Evolutionary conservation across 2,888 invertebrate genomes (phyloP), one percentile per base, ranked within the genome.

Genomic region (Heliconius erato): DNA sequence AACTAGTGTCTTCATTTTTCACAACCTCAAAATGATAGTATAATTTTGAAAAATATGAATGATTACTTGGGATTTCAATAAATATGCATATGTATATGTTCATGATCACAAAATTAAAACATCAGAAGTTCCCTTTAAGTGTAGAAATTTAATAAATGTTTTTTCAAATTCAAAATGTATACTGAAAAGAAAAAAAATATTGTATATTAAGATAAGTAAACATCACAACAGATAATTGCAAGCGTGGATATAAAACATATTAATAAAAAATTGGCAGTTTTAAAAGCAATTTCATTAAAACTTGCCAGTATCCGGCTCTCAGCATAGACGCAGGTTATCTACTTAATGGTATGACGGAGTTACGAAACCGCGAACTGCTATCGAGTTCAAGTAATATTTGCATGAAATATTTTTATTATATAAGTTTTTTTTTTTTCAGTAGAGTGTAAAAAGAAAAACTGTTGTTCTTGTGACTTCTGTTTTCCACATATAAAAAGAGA

Each of bases 281-380:
- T 69, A 49, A 69, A 77, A 78, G 77, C 69, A 23, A 77, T 81
- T 81, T 77, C 81, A 81, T 81, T 81, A 69, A 77, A 81, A 77
- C 59, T 59, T 35, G 76, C 28, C 28, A 69, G 40, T 28, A 32
- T 32, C 32, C 59, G 69, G 71, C 77, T 40, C 40, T 79, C 63
- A 35, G 63, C 28, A 71, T 77, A 69, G 74, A 81, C 63, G 23
- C 40, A 69, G 44, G 59, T 77, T 77, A 81, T 81, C 81, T 63
- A 40, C 35, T 59, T 81, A 81, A 81, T 81, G 81, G 81, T 77
- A 81, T 76, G 35, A 44, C 63, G 63, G 80, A 74, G 74, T 54
- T 35, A 28, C 44, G 69, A 63, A 69, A 65, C 68, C 76, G 59
- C 69, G 44, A 77, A 67, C 78, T 49, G 32, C 28, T 76, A 59